Conservation (phyloP, 2,797 vertebrate species). For the Sarcophilus harrisii region DNA sequence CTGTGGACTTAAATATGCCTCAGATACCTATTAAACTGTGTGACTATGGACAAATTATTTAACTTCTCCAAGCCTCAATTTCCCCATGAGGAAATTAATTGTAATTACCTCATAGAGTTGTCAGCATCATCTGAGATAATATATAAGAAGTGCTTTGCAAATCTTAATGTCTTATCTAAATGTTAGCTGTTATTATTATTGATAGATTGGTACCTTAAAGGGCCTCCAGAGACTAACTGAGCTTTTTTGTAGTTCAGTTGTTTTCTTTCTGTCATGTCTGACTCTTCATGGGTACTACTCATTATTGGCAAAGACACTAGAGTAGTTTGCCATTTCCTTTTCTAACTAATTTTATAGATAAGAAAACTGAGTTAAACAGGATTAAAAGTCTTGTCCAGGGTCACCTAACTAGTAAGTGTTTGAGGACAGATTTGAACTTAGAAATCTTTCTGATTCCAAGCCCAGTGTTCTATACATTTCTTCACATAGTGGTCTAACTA, state of each 20-base stretch:
- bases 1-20: background rate
- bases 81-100: background rate
- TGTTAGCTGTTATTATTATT: background rate
- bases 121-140: background rate
- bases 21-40: background rate
- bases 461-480: background rate
- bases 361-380: background rate
- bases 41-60: background rate
- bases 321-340: background rate
- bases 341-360: background rate
- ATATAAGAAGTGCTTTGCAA: background rate
- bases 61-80: background rate
- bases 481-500: background rate
- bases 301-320: background rate
- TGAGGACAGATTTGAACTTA: background rate
- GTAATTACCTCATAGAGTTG: background rate
- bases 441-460: background rate
- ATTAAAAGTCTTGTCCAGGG: background rate
- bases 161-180: background rate
- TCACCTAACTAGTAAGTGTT: background rate
- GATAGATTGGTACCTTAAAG: background rate
- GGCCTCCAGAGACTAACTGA: background rate
- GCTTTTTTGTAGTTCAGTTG: background rate
- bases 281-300: background rate
- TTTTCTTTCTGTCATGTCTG: background rate